Evolutionary conservation across 2,888 invertebrate genomes (phyloP).

Genomic region (Cheilosia vulpina): DNA sequence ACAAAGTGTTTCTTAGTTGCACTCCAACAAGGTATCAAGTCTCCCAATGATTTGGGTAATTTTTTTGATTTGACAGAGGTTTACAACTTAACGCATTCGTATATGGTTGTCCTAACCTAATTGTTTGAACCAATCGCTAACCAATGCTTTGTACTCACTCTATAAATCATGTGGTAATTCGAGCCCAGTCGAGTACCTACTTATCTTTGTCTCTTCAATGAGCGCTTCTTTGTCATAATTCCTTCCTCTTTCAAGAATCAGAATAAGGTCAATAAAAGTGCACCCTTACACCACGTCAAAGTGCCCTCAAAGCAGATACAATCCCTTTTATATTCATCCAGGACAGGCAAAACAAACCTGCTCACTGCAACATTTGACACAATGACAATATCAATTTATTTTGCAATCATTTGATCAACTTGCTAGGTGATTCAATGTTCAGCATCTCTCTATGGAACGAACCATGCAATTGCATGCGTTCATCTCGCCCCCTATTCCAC

Average conservation of each 20-base stretch:
- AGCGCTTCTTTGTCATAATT: neutral
- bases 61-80: too few relatives aligned
- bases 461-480: neutral
- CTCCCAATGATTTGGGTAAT: too few relatives aligned
- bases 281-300: neutral
- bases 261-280: neutral
- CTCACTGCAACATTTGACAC: slow-evolving; percentile 47
- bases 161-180: too few relatives aligned
- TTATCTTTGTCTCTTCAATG: neutral
- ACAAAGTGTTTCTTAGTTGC: too few relatives aligned
- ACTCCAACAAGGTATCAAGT: too few relatives aligned
- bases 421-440: neutral
- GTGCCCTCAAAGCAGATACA: slow-evolving; percentile 2
- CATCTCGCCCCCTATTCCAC: neutral
- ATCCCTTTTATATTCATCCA: neutral
- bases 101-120: too few relatives aligned
- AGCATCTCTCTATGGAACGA: neutral
- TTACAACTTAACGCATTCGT: too few relatives aligned
- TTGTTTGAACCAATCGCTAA: too few relatives aligned
- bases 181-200: too few relatives aligned
- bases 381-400: slow-evolving; percentile 64
- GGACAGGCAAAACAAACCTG: slow-evolving; percentile 12
- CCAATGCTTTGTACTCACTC: too few relatives aligned
- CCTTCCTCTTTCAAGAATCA: neutral
- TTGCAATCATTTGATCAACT: slow-evolving; percentile 35